Evolutionary conservation across 1,140 invertebrate species (phyloP), one percentile per base, ranked within the genome.

Genomic region (Solenopsis invicta): DNA sequence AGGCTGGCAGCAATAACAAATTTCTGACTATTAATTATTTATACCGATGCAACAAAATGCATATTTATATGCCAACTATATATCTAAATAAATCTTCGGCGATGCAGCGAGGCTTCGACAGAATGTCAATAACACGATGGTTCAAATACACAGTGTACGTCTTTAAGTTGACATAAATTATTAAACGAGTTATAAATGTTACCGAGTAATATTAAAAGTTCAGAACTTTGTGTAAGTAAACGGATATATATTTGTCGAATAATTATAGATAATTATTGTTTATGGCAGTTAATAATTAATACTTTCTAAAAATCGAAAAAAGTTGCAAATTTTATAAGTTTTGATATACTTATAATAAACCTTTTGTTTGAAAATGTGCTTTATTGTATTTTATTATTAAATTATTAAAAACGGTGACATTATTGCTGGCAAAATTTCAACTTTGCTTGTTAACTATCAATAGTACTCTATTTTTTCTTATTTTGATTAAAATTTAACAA

Each of bases 121-220:
- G 18, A 62, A 84, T 74, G 41, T 62, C 80, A 84, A 84, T 82
- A 74, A 50, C 3, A 59, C 61, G 54, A 61, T 50, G 45, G 0
- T 24, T 62, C 54, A 13, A 29, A 34, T 61, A 62, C 4, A 34
- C 8, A n/a, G 21, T 24, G 16, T 13, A 16, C n/a, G 13, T 59
- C 66, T 56, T 18, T 37, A 50, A 37, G 5, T 56, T 41, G 4
- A 24, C 13, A 74, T 61, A 59, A 74, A 61, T 56, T 56, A 71
- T 75, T 3, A 8, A 50, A 21, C 9, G 34, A 34, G 13, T 74
- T 75, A 62, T 74, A 62, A 81, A 59, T 71, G 41, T 59, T 72
- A 8, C 24, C 1, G 16, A 48, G 18, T 59, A 1, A 59, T 71
- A 41, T 48, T 62, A 50, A 10, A 37, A 37, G 4, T 59, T 48